These are phyloP conservation scores for Danio rerio DNA, from an alignment of 2,113 vertebrate species.

Conservation along the genomic window DNA sequence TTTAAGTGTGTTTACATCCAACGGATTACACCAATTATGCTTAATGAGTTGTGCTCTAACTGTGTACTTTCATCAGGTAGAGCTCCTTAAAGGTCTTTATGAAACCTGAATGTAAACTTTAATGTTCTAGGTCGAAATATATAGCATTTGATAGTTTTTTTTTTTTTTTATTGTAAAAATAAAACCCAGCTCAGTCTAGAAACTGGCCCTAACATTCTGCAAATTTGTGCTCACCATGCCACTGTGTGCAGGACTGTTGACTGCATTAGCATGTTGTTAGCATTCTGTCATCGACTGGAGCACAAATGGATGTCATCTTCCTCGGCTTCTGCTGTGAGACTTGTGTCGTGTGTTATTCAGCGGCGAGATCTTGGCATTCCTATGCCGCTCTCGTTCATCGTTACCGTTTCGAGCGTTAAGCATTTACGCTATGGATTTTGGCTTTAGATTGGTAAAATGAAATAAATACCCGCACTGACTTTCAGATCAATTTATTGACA, in stretches of 20 bases:
- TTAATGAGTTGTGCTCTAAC: background rate
- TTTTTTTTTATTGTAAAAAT: background rate
- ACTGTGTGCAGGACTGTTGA: constrained; percentile 2
- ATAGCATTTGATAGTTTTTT: background rate
- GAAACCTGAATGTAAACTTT: background rate
- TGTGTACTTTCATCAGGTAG: background rate
- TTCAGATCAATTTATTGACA: constrained; percentile 49
- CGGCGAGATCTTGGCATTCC: constrained; percentile 19
- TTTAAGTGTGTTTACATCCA: background rate
- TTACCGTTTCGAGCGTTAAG: constrained; percentile 13
- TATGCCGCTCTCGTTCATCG: background rate
- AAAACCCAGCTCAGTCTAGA: background rate
- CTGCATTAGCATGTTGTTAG: constrained; percentile 44
- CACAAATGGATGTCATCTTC: constrained; percentile 39
- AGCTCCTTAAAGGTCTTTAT: background rate
- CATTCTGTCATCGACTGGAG: constrained; percentile 24
- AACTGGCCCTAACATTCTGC: background rate
- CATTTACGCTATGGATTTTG: constrained; percentile 44
- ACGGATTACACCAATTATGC: background rate
- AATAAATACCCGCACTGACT: constrained; percentile 45
- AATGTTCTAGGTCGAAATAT: no score
- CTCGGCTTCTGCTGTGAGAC: constrained; percentile 13
- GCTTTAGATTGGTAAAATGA: constrained; percentile 40
- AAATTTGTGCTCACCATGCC: background rate
- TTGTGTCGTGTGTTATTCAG: constrained; percentile 30